Percentiles rank a stretch among this genome's conserved stretches.
These are phyloP conservation scores for Xylophagus ater DNA, from an alignment of 2,888 invertebrate genomes.

Conservation along the genomic window DNA sequence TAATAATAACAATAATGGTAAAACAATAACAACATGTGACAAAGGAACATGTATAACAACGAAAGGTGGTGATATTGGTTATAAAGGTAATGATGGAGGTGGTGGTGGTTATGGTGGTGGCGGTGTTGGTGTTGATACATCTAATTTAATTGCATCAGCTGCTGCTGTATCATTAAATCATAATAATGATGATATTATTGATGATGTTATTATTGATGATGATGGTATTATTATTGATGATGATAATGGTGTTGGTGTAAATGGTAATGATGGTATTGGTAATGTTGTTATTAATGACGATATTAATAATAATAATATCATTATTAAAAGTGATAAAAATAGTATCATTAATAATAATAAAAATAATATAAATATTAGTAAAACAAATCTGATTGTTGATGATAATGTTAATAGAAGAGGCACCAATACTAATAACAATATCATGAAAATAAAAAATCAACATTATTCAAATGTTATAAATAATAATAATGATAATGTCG, in stretches of 20 bases:
- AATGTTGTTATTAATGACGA: not conserved
- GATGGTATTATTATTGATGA: conserved; percentile 10
- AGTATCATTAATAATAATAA: not conserved
- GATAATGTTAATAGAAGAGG: not conserved
- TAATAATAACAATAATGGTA: conserved; percentile 6
- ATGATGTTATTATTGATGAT: conserved; percentile 1
- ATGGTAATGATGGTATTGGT: not conserved
- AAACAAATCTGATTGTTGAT: not conserved
- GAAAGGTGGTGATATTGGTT: not conserved
- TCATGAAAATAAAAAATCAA: no score
- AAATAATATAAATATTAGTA: not conserved
- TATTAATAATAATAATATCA: not conserved
- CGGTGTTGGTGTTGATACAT: conserved; percentile 15
- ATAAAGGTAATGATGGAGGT: not conserved
- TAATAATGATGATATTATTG: not conserved
- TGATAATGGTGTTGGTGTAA: not conserved
- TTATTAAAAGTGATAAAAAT: not conserved
- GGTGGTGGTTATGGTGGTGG: conserved; percentile 16
- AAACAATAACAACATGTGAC: conserved; percentile 11
- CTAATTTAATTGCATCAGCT: not conserved
- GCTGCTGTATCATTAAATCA: not conserved
- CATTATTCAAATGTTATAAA: not conserved
- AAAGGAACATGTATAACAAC: conserved; percentile 6
- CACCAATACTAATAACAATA: no score
- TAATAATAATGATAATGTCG: not conserved